Evolutionary conservation across 2,888 invertebrate species (phyloP), one percentile per base, ranked within the genome.

Genomic region (Luffia ferchaultella): DNA sequence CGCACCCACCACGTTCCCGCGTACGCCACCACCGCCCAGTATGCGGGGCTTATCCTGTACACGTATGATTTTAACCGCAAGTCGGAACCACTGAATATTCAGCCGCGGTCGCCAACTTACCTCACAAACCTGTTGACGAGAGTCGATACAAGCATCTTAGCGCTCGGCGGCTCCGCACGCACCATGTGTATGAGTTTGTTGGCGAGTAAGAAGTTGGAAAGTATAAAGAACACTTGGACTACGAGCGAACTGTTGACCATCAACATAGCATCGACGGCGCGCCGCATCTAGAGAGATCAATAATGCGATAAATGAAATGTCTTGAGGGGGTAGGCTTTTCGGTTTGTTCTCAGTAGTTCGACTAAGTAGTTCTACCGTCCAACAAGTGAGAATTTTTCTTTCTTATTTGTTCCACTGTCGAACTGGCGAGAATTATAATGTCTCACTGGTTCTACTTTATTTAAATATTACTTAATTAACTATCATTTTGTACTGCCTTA

Each of bases 181-280:
- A 60, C 60, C 59, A 71, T 67, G 57, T 62, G 63, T 55, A 82
- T 67, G 57, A 79, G 58, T 62, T 82, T 82, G 64, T 78, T 73
- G 1, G 80, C 77, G 52, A 82, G 68, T 55, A 82, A 69, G 66
- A 82, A 82, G 50, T 73, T 70, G 1, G 80, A 73, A 79, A 82
- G 77, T 41, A 79, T 62, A 67, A 82, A 80, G 70, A 82, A 82
- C 52, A 78, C 68, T 63, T 82, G 82, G 59, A 82, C 82, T 61
- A 80, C 71, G 60, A 82, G 68, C 43, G 82, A 80, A 62, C 80
- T 76, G 70, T 82, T 82, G 2, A 73, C 68, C 63, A 80, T 67
- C 55, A 80, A 60, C 55, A 77, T 64, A 42, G 65, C 78, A 55
- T 80, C 82, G 2, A 64, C 43, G 0, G 62, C 65, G 15, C 64